Base-by-base conservation (phyloP, 2,797 vertebrate genomes). In the Lindbergichthys nudifrons region DNA sequence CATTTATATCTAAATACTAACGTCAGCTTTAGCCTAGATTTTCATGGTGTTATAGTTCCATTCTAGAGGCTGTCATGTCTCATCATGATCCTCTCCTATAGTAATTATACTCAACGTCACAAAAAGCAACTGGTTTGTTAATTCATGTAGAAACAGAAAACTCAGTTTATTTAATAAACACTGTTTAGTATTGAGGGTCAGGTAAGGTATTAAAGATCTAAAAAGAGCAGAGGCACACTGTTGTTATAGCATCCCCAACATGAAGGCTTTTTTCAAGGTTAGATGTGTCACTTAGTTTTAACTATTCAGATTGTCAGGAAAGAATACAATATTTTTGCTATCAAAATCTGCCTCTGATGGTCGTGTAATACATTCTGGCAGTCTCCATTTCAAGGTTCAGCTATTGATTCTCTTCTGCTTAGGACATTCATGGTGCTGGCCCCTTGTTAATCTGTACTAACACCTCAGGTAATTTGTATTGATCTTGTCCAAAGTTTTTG, bases 201-300 rank as follows among this genome's bases (percentile, higher is more conserved):
- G 2, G 32, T 36, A 36, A 9, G 32, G 32, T 59, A 54, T 77
- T 64, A 13, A 65, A 62, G 68, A 74, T 82, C 30, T 57, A 78
- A 78, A 69, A 26, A 6, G 48, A 47, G 54, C 46, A 13, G 21
- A 64, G 52, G 69, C 68, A 26, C 57, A 2, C 30, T 60, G 51
- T 72, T 68, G 56, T 23, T 67, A 58, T 15, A 41, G 59, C 58
- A 36, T 70, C 77, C 6, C 2, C 10, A 21, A 10, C 39, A 70
- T 58, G n/a, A 19, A 71, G 30, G 48, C 63, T 45, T 61, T 61
- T 32, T 30, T 75, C 58, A 65, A 65, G 45, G 80, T 67, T 67
- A 81, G 80, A 74, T 36, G 36, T 80, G 65, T 56, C 65, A 58
- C 67, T 10, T 8, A 10, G 46, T 63, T 67, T 80, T 30, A 72